Evolutionary conservation across 1,140 invertebrate genomes (phyloP).

Genomic region (Scylla paramamosain): DNA sequence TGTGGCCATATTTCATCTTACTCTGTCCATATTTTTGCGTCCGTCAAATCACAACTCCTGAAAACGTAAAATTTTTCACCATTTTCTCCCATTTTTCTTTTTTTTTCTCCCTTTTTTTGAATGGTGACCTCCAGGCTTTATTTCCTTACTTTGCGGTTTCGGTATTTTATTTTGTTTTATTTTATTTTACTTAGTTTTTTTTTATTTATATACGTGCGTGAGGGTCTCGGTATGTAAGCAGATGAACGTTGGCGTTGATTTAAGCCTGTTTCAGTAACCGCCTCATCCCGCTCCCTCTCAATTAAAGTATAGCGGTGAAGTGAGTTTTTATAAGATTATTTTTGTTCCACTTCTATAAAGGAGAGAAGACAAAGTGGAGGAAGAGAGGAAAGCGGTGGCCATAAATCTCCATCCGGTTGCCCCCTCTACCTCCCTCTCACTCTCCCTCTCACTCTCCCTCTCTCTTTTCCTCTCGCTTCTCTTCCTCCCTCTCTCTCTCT

Average conservation of each 20-base stretch:
- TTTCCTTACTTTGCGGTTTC: too few species aligned
- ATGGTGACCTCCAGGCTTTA: too few species aligned
- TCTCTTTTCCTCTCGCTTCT: background rate
- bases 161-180: too few species aligned
- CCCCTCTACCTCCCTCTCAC: background rate
- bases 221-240: too few species aligned
- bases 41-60: too few species aligned
- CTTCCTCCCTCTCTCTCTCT: background rate
- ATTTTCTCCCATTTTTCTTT: too few species aligned
- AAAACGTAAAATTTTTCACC: too few species aligned
- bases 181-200: too few species aligned
- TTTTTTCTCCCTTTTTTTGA: too few species aligned
- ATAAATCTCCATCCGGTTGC: background rate
- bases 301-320: background rate
- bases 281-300: background rate
- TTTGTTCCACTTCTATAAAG: background rate
- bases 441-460: background rate
- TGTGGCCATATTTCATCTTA: too few species aligned
- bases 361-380: slow-evolving; percentile 20
- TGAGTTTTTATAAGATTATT: background rate
- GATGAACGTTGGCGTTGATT: background rate
- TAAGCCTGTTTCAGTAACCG: background rate
- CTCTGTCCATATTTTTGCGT: too few species aligned
- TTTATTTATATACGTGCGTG: too few species aligned
- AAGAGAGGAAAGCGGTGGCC: background rate